Base-by-base conservation (phyloP, 2,888 invertebrate genomes). In the Gnatocerus cornutus region DNA sequence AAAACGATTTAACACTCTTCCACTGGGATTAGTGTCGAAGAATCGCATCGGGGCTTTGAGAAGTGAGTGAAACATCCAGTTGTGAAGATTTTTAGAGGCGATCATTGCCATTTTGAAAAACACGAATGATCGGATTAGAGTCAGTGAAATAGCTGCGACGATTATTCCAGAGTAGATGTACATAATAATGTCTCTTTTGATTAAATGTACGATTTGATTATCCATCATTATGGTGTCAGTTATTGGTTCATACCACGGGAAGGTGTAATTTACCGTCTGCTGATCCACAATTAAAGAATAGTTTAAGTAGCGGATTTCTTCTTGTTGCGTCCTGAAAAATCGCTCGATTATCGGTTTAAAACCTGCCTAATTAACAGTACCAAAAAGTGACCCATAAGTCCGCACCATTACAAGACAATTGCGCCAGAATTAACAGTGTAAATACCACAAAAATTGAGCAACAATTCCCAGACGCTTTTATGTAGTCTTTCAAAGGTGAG, bases 11-110 rank as follows among this genome's bases (percentile, higher is more conserved):
- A 96, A 86, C 70, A 96, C 92, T 56, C 92, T 87, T 39, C 93
- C 93, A 75, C 91, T 90, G 1, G 95, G 94, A 83, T 96, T 96
- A 0, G 89, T 90, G 79, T 96, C 94, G 81, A 95, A 96, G 83
- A 96, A 96, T 63, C 88, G 81, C 85, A 92, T 89, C 0, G 88
- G 87, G 0, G 88, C 85, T 45, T 77, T 73, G 3, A 95, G 82
- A 37, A 96, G 88, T 72, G 90, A 88, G 16, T 89, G 85, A 82
- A 96, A 94, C 93, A 96, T 95, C 10, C 84, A 85, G 76, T 91
- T 90, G 84, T 96, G 96, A 0, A 96, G 85, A 65, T 87, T 89
- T 71, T 88, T 89, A 0, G 94, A 93, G n/a, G 94, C 90, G 27
- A 88, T 88, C 88, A 93, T 91, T 79, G 92, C 92, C 62, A 91